A percentile compares a stretch with the other conserved stretches of the same genome.
Conservation (phyloP, 2,888 invertebrate species). For the Plebejus melissa region DNA sequence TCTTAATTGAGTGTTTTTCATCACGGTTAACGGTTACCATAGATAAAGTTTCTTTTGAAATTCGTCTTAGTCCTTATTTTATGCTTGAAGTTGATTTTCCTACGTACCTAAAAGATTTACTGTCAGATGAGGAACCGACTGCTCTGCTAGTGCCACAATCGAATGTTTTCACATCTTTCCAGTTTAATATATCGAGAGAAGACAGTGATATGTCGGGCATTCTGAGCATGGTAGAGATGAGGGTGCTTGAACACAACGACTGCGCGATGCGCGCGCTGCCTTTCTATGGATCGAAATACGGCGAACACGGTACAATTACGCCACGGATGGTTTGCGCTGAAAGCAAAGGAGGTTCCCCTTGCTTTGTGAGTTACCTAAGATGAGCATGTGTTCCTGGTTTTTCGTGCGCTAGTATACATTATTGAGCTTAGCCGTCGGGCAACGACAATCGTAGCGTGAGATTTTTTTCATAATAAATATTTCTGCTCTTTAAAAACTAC, state of each 20-base stretch:
- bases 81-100: neutral
- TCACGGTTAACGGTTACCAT: too few relatives aligned
- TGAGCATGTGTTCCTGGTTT: neutral
- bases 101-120: neutral
- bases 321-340: neutral
- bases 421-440: too few relatives aligned
- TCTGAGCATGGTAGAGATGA: neutral
- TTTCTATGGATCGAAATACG: neutral
- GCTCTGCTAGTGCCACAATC: neutral
- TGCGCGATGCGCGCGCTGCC: neutral
- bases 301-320: neutral
- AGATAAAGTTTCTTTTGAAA: too few relatives aligned
- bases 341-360: neutral
- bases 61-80: too few relatives aligned
- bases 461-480: too few relatives aligned
- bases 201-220: neutral
- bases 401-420: too few relatives aligned
- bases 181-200: neutral
- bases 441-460: too few relatives aligned
- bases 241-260: neutral
- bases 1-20: too few relatives aligned
- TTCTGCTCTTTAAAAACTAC: too few relatives aligned
- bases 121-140: neutral
- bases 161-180: neutral
- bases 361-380: neutral